Conservation (phyloP, 2,797 vertebrate genomes). For the Dallia pectoralis region DNA sequence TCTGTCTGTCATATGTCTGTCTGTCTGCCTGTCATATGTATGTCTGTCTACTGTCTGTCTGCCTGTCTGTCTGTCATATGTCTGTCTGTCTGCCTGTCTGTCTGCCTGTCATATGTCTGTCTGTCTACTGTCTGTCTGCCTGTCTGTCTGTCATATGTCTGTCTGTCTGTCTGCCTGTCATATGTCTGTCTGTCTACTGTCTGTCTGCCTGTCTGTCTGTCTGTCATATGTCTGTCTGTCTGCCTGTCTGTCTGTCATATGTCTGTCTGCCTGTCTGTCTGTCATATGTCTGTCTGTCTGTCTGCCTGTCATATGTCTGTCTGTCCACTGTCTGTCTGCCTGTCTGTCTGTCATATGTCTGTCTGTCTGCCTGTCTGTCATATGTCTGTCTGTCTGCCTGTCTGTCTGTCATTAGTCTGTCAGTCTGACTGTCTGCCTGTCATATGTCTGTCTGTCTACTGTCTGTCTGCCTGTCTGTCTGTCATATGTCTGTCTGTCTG, state of each 20-base stretch:
- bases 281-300: not conserved
- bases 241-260: no score
- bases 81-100: not conserved
- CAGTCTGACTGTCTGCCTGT: not conserved
- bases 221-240: not conserved
- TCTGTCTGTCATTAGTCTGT: not conserved
- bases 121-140: not conserved
- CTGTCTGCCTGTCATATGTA: not conserved
- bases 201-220: not conserved
- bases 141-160: not conserved
- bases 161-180: not conserved
- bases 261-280: not conserved
- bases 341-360: not conserved
- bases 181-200: not conserved
- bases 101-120: not conserved
- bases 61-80: not conserved
- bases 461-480: not conserved
- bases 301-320: not conserved
- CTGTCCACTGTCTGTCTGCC: not conserved
- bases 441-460: not conserved
- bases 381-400: conserved; percentile 1
- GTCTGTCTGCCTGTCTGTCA: not conserved
- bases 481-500: not conserved
- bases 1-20: not conserved
- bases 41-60: not conserved